Base-by-base conservation (phyloP, 2,888 invertebrate species). In the Yponomeuta sedellus region DNA sequence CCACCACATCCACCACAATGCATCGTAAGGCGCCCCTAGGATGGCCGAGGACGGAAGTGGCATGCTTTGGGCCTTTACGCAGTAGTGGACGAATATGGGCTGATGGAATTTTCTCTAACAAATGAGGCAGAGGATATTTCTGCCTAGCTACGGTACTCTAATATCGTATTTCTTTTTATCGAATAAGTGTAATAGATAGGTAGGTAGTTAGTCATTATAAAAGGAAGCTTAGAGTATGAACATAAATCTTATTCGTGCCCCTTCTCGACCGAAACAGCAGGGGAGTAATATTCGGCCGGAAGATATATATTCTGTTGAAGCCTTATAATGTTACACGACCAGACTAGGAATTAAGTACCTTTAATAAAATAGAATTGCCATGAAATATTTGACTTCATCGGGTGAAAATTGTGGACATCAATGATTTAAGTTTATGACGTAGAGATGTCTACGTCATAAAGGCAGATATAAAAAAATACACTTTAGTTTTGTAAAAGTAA, bases 311-410 rank as follows among this genome's bases (percentile, higher is more conserved):
- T 68, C 67, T 57, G 56, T 66, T 70, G 67, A 65, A 44, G 67
- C 57, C 67, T 25, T 67, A 44, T 66, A 59, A 66, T 66, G 68
- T 69, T 66, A 70, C 69, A 70, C 56, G 66, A 69, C 34, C 12
- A 12, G 28, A 16, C n/a, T 39, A 70, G 16, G 44, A 72, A 71
- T 72, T 72, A 34, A 34, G 34, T 34, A 59, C 69, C 69, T 12
- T 64, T 71, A 69, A 71, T 70, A 69, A 66, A 68, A 70, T 70
- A 69, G 66, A 68, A 70, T 69, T 68, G 67, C 69, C 66, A 64
- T 66, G 70, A 61, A 66, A 68, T 69, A 70, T 68, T 64, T 68
- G 67, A 69, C 34, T 64, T 70, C 39, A 25, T 16, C 28, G 5
- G n/a, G 16, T 25, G 34, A 62, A 52, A 52, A 52, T 52, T 52